Evolutionary conservation across 2,888 invertebrate genomes (phyloP).

Genomic region (Synergus laeviventris): DNA sequence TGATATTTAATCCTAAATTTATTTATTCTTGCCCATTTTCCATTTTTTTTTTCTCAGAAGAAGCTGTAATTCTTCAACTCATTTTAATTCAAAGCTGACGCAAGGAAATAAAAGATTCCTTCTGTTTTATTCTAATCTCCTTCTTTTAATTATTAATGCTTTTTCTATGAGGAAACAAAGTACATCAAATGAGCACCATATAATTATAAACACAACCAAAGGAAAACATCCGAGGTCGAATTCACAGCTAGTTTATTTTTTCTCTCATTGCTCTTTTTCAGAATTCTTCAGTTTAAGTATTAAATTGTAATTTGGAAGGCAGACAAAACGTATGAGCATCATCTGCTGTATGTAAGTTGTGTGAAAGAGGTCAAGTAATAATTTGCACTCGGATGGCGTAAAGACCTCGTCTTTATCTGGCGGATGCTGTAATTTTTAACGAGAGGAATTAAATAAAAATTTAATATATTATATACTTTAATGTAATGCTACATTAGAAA

Average conservation of each 20-base stretch:
- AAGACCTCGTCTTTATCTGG: constrained; percentile 66
- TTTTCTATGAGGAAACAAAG: no score
- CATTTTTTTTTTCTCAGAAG: neutral
- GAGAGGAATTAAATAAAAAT: neutral
- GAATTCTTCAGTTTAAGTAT: constrained; percentile 49
- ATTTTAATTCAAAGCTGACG: no score
- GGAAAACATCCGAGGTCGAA: no score
- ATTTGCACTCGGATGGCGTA: constrained; percentile 59
- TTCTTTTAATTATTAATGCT: no score
- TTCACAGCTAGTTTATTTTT: neutral
- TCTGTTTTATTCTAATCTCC: no score
- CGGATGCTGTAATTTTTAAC: constrained; percentile 61
- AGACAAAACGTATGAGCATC: constrained; percentile 61
- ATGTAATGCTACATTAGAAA: no score
- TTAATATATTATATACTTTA: neutral
- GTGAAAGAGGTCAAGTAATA: constrained; percentile 62
- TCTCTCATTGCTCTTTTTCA: neutral
- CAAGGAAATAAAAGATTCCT: no score
- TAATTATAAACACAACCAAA: no score
- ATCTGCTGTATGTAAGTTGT: constrained; percentile 65
- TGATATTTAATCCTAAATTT: neutral
- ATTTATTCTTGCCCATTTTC: neutral
- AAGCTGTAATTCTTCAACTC: no score
- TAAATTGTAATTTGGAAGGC: constrained; percentile 62
- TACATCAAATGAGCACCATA: no score